A percentile compares a stretch with the other conserved stretches of the same genome.
Conservation (phyloP, 2,113 vertebrate genomes). For the Cygnus buccinator region DNA sequence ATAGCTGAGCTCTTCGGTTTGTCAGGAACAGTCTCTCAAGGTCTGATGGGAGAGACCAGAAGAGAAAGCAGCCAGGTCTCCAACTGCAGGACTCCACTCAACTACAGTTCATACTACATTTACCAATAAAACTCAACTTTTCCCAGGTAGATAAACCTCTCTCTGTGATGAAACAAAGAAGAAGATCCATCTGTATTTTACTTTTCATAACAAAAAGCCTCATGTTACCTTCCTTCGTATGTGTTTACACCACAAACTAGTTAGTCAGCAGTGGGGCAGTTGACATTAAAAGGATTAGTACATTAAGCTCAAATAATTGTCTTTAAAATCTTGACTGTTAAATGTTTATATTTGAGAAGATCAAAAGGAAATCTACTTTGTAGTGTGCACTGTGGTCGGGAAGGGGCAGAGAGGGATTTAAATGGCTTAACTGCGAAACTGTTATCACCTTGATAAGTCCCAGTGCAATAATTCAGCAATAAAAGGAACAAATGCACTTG, state of each 20-base stretch:
- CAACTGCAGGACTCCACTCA: background rate
- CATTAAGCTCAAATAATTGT: constrained; percentile 66
- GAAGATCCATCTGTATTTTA: background rate
- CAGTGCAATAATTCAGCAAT: constrained; percentile 32
- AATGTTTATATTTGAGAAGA: constrained; percentile 68
- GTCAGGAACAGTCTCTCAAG: background rate
- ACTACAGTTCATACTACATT: background rate
- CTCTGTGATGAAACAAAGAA: background rate
- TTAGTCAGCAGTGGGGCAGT: constrained; percentile 13
- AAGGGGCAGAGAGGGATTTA: constrained; percentile 71
- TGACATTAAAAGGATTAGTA: constrained; percentile 66
- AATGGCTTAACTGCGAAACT: constrained; percentile 53
- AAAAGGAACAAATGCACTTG: constrained; percentile 45
- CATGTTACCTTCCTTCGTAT: background rate
- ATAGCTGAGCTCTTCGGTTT: background rate
- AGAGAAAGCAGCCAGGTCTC: background rate
- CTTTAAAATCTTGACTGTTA: constrained; percentile 55
- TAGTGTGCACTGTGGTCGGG: constrained; percentile 29
- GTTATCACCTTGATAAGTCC: constrained; percentile 62
- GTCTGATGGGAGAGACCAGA: background rate
- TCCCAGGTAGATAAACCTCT: background rate
- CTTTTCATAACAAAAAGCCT: background rate
- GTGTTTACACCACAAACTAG: constrained; percentile 17
- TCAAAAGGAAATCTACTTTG: constrained; percentile 69
- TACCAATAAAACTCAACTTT: background rate